Evolutionary conservation across 2,888 invertebrate species (phyloP).

Genomic region (Chymomyza caudatula): DNA sequence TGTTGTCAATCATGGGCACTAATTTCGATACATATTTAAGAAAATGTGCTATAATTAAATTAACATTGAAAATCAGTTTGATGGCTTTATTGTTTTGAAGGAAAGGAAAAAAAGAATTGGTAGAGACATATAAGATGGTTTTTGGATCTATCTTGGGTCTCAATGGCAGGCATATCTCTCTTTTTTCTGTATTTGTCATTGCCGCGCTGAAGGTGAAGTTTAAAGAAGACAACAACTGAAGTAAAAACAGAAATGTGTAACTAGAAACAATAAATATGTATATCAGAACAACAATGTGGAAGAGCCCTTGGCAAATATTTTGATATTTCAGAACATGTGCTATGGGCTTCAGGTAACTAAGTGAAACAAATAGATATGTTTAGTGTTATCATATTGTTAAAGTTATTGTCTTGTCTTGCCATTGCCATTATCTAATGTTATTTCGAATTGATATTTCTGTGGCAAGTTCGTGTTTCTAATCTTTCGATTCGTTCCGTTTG

Average conservation of each 20-base stretch:
- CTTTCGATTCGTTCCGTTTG: conserved; percentile 42
- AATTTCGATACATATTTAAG: conserved; percentile 63
- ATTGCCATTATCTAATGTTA: neutral
- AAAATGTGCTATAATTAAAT: conserved; percentile 46
- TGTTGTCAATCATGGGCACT: conserved; percentile 61
- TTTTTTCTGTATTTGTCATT: conserved; percentile 39
- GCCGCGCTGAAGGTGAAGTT: conserved; percentile 54
- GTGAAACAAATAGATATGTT: conserved; percentile 1
- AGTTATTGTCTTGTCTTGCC: neutral
- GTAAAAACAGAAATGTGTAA: neutral
- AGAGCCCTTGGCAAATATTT: neutral
- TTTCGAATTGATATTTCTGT: neutral
- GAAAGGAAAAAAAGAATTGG: conserved; percentile 59
- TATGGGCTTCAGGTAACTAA: neutral
- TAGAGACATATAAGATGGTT: conserved; percentile 36
- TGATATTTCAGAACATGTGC: neutral
- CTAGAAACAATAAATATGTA: conserved; percentile 18
- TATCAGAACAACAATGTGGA: conserved; percentile 39
- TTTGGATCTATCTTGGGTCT: conserved; percentile 31
- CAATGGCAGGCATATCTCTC: conserved; percentile 37
- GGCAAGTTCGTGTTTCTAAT: conserved; percentile 62
- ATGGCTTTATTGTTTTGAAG: conserved; percentile 69
- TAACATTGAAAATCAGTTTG: conserved; percentile 59
- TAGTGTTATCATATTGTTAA: neutral
- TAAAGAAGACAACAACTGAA: conserved; percentile 8